phyloP scores from a whole-genome alignment of 2,113 vertebrate species.

The human region DNA sequence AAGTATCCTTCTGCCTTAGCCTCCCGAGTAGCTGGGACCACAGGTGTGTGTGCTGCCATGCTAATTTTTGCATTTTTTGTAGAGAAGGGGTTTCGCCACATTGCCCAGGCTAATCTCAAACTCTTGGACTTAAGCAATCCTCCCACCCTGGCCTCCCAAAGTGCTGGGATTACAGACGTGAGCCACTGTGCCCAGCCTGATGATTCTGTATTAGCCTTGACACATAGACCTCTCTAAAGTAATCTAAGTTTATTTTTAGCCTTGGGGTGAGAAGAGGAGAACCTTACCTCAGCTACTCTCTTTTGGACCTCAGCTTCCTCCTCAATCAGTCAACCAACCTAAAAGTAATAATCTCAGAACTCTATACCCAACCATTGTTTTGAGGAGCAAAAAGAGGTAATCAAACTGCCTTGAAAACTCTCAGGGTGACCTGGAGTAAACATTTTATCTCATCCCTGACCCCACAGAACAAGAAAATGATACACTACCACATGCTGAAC shows the following conservation, averaged over 20 bases:
- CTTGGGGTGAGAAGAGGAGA: not conserved
- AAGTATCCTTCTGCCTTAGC: too few species aligned
- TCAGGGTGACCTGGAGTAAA: not conserved
- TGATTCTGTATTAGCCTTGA: not conserved
- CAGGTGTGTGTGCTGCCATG: too few species aligned
- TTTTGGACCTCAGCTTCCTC: not conserved
- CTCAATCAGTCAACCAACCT: not conserved
- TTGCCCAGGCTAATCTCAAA: too few species aligned
- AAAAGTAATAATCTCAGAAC: not conserved
- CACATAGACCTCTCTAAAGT: not conserved
- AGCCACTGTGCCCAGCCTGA: too few species aligned
- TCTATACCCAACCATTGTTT: not conserved
- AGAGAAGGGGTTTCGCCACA: too few species aligned
- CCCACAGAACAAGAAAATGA: not conserved
- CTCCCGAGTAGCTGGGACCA: too few species aligned
- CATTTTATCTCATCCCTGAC: not conserved
- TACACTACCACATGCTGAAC: not conserved
- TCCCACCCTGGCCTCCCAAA: too few species aligned
- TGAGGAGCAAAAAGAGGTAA: not conserved
- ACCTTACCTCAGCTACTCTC: not conserved
- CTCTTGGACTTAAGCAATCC: too few species aligned
- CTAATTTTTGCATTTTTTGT: too few species aligned
- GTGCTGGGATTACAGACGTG: too few species aligned
- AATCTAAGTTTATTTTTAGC: not conserved
- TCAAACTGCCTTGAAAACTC: not conserved